Conservation (phyloP, 92 coral and sea anemone genomes). For the Siderastrea radians region DNA sequence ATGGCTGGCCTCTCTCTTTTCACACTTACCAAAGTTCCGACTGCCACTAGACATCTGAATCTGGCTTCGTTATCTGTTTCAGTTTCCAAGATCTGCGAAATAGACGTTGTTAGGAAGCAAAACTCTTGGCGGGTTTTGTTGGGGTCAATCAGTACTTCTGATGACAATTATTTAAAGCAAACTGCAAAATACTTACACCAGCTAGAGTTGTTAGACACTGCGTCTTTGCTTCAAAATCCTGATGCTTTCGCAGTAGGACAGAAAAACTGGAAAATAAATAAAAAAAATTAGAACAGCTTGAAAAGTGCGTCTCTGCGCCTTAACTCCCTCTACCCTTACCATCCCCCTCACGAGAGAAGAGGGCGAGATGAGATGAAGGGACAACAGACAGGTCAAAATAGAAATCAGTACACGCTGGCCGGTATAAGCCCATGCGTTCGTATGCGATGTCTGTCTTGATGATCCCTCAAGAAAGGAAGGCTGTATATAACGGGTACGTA, state of each 20-base stretch:
- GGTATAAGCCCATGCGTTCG: no score
- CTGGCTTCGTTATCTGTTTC: conserved; percentile 90
- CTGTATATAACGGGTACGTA: no score
- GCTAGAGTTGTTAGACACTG: conserved; percentile 78
- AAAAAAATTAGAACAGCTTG: neutral
- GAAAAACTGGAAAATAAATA: conserved; percentile 79
- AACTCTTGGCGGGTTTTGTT: neutral
- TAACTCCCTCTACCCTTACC: no score
- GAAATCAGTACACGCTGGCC: no score
- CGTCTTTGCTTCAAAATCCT: conserved; percentile 87
- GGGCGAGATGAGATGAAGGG: no score
- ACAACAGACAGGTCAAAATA: no score
- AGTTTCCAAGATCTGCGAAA: conserved; percentile 78
- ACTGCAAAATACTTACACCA: conserved; percentile 69
- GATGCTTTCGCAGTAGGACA: conserved; percentile 75
- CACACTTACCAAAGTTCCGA: conserved; percentile 90
- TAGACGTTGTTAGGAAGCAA: neutral
- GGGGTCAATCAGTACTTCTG: neutral
- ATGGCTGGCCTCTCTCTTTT: no score
- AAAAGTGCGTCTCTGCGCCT: neutral
- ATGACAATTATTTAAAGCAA: neutral
- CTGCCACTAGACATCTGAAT: conserved; percentile 91
- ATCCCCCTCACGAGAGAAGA: no score
- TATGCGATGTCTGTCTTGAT: no score
- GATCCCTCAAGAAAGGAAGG: no score